Percentiles rank a stretch among this genome's conserved stretches.
phyloP scores from a whole-genome alignment of 2,888 invertebrate genomes.

The Cybosia mesomella region DNA sequence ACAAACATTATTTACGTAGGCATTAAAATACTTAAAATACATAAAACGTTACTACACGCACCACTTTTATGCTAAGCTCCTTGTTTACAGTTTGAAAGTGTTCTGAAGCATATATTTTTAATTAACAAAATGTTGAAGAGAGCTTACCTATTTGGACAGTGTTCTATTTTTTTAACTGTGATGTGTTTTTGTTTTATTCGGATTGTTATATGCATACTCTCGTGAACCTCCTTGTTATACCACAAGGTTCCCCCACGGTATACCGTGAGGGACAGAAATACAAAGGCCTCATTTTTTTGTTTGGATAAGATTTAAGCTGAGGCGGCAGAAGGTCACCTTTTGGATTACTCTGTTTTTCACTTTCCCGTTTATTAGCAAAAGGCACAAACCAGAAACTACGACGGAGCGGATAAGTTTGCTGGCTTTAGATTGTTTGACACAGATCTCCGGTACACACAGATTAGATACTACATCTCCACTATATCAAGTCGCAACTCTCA shows the following conservation, averaged over 20 bases:
- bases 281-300: no score
- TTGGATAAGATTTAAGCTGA: no score
- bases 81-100: neutral
- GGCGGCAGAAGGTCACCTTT: no score
- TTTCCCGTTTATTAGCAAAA: no score
- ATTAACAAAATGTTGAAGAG: neutral
- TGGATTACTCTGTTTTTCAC: no score
- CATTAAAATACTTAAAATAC: neutral
- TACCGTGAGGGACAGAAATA: no score
- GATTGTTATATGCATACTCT: neutral
- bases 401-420: no score
- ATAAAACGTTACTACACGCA: neutral
- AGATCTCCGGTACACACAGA: no score
- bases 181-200: neutral
- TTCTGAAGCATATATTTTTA: neutral
- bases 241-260: neutral
- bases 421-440: no score
- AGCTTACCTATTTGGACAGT: neutral
- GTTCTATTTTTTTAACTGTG: neutral
- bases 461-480: no score
- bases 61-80: neutral
- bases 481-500: no score
- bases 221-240: neutral
- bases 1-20: neutral
- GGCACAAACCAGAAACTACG: no score